phyloP scores from a whole-genome alignment of 1,140 invertebrate species.

The Drosophila baimaii region DNA sequence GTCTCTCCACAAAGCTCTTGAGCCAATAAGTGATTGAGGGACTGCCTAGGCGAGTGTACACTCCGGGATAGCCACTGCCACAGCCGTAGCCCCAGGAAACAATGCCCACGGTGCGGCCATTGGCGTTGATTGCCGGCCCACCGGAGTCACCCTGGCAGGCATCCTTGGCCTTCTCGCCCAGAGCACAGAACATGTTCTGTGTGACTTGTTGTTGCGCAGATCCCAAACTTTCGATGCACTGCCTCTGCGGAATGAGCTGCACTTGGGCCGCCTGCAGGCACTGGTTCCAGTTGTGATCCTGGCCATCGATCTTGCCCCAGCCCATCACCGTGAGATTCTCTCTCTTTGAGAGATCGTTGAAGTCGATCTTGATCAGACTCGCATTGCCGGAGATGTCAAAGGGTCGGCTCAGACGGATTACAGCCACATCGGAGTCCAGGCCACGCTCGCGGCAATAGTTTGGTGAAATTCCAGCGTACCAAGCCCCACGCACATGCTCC shows the following conservation, averaged over 20 bases:
- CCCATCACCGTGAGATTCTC: constrained; percentile 55
- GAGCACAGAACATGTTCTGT: constrained; percentile 84
- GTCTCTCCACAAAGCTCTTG: constrained; percentile 7
- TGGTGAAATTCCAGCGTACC: constrained; percentile 11
- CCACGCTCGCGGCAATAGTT: constrained; percentile 11
- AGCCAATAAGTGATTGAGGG: constrained; percentile 30
- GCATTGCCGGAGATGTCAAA: constrained; percentile 33
- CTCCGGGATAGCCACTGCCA: constrained; percentile 85
- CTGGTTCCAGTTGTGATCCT: constrained; percentile 13
- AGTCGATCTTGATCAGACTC: constrained; percentile 41
- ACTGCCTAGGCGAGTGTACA: constrained; percentile 84
- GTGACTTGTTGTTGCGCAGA: constrained; percentile 12
- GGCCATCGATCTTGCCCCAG: constrained; percentile 44
- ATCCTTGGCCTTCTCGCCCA: constrained; percentile 53
- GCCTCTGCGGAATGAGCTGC: neutral
- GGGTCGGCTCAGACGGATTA: constrained; percentile 44
- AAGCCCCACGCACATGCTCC: constrained; percentile 35
- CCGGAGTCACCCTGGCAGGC: constrained; percentile 69
- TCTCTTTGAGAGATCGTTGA: constrained; percentile 29
- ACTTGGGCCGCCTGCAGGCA: constrained; percentile 53
- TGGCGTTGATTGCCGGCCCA: constrained; percentile 40
- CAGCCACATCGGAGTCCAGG: constrained; percentile 62
- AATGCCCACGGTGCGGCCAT: constrained; percentile 69
- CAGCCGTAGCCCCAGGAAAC: constrained; percentile 87
- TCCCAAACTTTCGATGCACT: constrained; percentile 18